Evolutionary conservation across 37 sponge, comb jelly and placozoan genomes (phyloP), one percentile per base, ranked within the genome.

Genomic region (Hormiphora californensis): DNA sequence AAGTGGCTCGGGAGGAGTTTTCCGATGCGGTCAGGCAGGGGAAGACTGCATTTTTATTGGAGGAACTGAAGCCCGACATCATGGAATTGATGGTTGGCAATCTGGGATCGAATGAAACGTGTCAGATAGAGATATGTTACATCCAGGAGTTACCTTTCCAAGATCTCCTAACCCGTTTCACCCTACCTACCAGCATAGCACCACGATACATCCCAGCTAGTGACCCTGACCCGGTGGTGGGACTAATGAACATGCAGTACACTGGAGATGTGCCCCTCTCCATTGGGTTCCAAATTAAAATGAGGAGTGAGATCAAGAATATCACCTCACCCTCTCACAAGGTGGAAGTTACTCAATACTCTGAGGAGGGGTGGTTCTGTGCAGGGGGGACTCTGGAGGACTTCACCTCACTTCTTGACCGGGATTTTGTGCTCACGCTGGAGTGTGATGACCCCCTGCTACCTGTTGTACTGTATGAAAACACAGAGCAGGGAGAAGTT

Each of bases 21-120:
- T 90, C 92, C 25, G 90, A 94, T 32, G 94, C 92, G 27, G 87
- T 92, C 0, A 86, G 91, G 43, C 87, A 91, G 36, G 94, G 92
- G 0, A 35, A 40, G 44, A 90, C 92, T 78, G 94, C 94, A 40
- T 88, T 89, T 0, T 39, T 90, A 1, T 92, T 44, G 9, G 91
- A 94, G 54, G 90, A 94, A 63, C 88, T 89, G 65, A 44, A 63
- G 0, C 89, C 89, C 41, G 94, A 94, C 87, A 92, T 94, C 28
- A 87, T 94, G 86, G 90, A 57, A 12, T 19, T 57, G 22, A 7
- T 4, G 25, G 59, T 57, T 4, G 59, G 59, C 4, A 27, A 28
- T 57, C 59, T 57, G 22, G 25, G 25, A 28, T 12, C 59, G 7
- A 28, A 28, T 3, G 21, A 4, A 19, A 57, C 28, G 23, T 57